Base-by-base conservation (phyloP, 2,113 vertebrate species). In the Corydoras maculifer region DNA sequence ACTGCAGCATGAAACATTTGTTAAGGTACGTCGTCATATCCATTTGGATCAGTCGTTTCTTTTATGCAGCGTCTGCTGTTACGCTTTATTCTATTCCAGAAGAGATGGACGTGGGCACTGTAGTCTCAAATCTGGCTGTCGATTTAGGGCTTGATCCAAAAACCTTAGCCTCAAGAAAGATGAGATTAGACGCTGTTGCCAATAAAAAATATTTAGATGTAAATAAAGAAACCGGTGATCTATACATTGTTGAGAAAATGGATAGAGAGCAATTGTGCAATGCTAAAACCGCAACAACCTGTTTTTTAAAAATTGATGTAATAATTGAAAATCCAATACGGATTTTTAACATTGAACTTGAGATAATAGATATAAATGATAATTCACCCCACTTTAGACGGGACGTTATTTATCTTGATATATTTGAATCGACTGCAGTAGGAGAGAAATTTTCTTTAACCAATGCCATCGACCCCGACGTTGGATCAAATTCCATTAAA, bases 51-150 rank as follows among this genome's bases (percentile, higher is more conserved):
- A 63, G 10, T 54, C 4, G 59, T 4, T 1, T 51, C 8, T 4
- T 76, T 3, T 30, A 58, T 11, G 25, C 58, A 30, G 31, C 29
- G 12, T 49, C 2, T 32, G 68, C 70, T n/a, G 77, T 79, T 53
- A 76, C 54, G 11, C 60, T 65, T 31, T 72, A 72, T 58, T 72
- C 70, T 58, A 65, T 72, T 63, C 54, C 70, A 30, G 88, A 91
- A 15, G 88, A 90, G 69, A 79, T 84, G 62, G 81, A 90, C 35
- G 84, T 85, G 58, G 88, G 87, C 29, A 84, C 86, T 2, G 84
- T 88, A 49, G 88, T 88, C 29, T 84, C 86, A 3, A 88, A 87
- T 76, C 77, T 91, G 31, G 77, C 83, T 0, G 79, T 85, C 72
- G 90, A 91, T 74, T 81, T 91, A 70, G 87, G 89, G 10, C 78